phyloP scores from a whole-genome alignment of 2,888 invertebrate genomes.

The Stenotaenia linearis region DNA sequence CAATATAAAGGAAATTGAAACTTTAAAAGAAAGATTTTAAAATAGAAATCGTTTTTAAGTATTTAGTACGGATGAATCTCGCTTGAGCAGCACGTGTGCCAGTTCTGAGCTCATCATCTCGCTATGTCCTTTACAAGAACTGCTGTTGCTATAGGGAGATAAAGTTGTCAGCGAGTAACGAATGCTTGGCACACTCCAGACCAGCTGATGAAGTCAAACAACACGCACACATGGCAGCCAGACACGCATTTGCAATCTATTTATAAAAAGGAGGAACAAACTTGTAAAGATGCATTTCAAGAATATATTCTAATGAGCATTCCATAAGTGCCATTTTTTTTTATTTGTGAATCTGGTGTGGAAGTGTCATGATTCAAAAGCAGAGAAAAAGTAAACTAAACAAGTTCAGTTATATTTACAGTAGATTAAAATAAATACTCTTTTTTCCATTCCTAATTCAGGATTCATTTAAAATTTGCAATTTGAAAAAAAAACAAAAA shows the following conservation, averaged over 20 bases:
- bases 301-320: neutral
- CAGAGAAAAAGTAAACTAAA: neutral
- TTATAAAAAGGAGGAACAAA: slow-evolving; percentile 9
- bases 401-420: no score
- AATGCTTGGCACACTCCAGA: slow-evolving; percentile 24
- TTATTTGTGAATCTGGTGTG: neutral
- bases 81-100: neutral
- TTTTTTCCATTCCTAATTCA: no score
- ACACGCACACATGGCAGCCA: slow-evolving; percentile 4
- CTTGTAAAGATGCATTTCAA: neutral
- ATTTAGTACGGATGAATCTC: neutral
- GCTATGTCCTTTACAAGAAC: neutral
- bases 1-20: no score
- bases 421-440: no score
- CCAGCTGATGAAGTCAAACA: slow-evolving; percentile 12
- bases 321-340: neutral
- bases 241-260: slow-evolving; percentile 9
- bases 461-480: neutral
- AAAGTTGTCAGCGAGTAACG: slow-evolving; percentile 28
- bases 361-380: neutral
- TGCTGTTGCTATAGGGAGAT: slow-evolving; percentile 17
- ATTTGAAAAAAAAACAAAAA: neutral
- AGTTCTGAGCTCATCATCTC: neutral
- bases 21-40: no score
- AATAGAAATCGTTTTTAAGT: no score